phyloP scores from a whole-genome alignment of 2,113 vertebrate genomes.

The Archocentrus centrarchus region DNA sequence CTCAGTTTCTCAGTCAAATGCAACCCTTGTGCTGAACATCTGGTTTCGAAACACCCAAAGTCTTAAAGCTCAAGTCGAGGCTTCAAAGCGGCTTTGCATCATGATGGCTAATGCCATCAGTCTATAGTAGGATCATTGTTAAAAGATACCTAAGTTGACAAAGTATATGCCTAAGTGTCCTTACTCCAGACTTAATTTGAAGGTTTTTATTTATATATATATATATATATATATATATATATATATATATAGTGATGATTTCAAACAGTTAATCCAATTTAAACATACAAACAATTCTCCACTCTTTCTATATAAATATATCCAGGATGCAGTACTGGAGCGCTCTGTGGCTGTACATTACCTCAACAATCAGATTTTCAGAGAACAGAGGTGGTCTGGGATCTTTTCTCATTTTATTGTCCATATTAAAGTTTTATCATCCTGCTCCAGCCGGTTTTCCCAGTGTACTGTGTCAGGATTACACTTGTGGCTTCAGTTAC shows the following conservation, averaged over 20 bases:
- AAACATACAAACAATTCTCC: background rate
- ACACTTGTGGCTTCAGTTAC: background rate
- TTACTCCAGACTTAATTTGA: constrained; percentile 2
- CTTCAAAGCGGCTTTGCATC: rapidly evolving
- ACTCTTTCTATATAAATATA: background rate
- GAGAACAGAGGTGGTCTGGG: constrained; percentile 13
- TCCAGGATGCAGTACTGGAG: background rate
- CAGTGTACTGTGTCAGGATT: background rate
- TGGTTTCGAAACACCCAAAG: background rate
- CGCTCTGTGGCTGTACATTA: background rate
- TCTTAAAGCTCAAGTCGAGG: background rate
- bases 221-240: background rate
- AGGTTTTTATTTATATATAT: background rate
- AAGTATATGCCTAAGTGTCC: background rate
- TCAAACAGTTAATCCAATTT: background rate
- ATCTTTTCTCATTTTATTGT: background rate
- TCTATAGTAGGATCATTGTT: too few relatives aligned
- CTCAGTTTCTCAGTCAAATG: background rate
- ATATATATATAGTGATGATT: background rate
- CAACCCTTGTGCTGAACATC: background rate
- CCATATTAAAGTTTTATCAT: background rate
- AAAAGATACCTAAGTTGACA: too few relatives aligned
- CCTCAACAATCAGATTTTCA: background rate
- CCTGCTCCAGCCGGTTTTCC: background rate
- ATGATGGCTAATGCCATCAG: too few relatives aligned